Evolutionary conservation across 2,113 vertebrate genomes (phyloP).

Genomic region (Phoenicopterus ruber): DNA sequence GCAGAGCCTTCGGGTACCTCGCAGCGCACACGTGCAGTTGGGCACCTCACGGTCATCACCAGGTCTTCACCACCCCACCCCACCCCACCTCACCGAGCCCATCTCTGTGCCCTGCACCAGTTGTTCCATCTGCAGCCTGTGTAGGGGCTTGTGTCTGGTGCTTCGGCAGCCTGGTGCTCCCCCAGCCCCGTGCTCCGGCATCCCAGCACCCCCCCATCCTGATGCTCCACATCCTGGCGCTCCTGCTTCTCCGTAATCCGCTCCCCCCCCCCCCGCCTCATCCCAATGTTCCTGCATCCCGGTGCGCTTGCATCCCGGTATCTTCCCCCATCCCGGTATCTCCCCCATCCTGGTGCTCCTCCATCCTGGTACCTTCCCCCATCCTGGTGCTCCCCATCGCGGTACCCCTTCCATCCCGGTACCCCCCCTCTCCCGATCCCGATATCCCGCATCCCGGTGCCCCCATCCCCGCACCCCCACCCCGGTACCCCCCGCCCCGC

Average conservation of each 20-base stretch:
- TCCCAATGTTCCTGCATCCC: background rate
- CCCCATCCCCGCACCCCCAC: no score
- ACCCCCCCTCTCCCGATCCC: no score
- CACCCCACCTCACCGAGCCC: background rate
- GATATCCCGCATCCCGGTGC: no score
- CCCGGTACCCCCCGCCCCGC: background rate
- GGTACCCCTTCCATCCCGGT: rapidly evolving
- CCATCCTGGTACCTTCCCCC: no score
- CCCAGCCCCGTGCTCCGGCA: background rate
- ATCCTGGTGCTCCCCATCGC: background rate
- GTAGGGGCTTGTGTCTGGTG: background rate
- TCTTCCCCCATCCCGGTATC: rapidly evolving
- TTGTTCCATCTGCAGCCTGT: background rate
- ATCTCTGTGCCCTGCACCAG: background rate
- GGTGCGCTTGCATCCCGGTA: background rate
- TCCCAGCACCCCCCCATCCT: background rate
- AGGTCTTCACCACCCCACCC: background rate
- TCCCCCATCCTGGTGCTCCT: background rate
- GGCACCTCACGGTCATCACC: rapidly evolving
- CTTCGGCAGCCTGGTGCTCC: background rate
- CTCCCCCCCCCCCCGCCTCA: no score
- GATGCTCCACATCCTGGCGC: no score
- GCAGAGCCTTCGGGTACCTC: background rate
- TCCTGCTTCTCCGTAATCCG: background rate
- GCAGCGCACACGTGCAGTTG: rapidly evolving